These are phyloP conservation scores for Drosophila willistoni DNA, from an alignment of 1,140 invertebrate genomes.

Conservation along the genomic window DNA sequence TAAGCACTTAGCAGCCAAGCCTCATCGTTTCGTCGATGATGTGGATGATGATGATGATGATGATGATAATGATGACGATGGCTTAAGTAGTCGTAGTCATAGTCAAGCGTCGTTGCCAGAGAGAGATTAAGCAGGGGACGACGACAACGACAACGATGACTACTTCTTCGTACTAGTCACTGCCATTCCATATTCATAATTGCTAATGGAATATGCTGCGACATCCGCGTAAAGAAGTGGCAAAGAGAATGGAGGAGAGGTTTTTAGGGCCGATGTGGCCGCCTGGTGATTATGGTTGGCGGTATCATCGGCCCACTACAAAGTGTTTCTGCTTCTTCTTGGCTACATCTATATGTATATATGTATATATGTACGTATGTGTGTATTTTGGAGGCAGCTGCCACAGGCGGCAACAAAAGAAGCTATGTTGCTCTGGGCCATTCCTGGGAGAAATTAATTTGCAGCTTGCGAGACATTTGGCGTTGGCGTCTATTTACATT, in stretches of 20 bases:
- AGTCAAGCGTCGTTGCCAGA: slow-evolving; percentile 48
- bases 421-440: slow-evolving; percentile 23
- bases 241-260: slow-evolving; percentile 22
- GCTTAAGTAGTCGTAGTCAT: slow-evolving; percentile 77
- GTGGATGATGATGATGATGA: background rate
- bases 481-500: slow-evolving; percentile 75
- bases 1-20: slow-evolving; percentile 23
- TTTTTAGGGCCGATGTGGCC: slow-evolving; percentile 12
- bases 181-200: slow-evolving; percentile 82
- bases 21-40: slow-evolving; percentile 6
- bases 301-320: slow-evolving; percentile 47
- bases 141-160: slow-evolving; percentile 4
- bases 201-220: slow-evolving; percentile 83
- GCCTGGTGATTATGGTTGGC: slow-evolving; percentile 53
- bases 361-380: slow-evolving; percentile 5
- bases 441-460: slow-evolving; percentile 83
- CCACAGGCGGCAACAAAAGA: slow-evolving; percentile 12
- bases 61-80: slow-evolving; percentile 41
- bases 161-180: slow-evolving; percentile 59
- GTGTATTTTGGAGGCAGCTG: slow-evolving; percentile 23
- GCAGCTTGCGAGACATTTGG: slow-evolving; percentile 80
- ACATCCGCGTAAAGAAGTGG: slow-evolving; percentile 47
- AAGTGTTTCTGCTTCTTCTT: slow-evolving; percentile 46
- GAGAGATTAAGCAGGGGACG: slow-evolving; percentile 1
- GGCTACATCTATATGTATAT: slow-evolving; percentile 8